Conservation (phyloP, 2,113 vertebrate species). For the Bolborhynchus lineola region DNA sequence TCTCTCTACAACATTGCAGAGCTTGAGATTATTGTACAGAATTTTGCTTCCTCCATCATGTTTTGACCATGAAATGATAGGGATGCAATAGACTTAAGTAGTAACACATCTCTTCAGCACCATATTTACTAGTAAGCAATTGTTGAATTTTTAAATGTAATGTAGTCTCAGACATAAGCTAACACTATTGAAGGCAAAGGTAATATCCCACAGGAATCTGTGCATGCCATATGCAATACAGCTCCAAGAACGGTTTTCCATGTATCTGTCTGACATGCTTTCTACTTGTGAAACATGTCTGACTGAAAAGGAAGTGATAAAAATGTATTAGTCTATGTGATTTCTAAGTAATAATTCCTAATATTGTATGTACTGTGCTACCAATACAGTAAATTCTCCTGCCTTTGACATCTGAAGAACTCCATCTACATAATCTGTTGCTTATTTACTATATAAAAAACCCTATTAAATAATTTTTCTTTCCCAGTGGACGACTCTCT, state of each 20-base stretch:
- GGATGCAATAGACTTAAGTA: background rate
- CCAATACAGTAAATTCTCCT: background rate
- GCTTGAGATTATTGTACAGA: background rate
- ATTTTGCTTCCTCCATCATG: background rate
- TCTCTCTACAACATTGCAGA: background rate
- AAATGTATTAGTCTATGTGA: background rate
- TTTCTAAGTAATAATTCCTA: background rate
- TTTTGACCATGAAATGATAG: background rate
- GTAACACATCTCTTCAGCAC: background rate
- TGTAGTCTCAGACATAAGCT: background rate
- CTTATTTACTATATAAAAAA: conserved; percentile 30
- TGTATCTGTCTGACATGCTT: background rate
- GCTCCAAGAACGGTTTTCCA: background rate
- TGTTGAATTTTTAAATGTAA: background rate
- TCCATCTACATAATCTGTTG: conserved; percentile 10
- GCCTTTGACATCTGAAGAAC: background rate
- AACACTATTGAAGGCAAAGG: background rate
- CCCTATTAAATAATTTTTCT: conserved; percentile 41
- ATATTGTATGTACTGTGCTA: background rate
- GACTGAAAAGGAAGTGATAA: background rate
- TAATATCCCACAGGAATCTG: background rate
- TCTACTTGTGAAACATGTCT: background rate
- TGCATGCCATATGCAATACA: background rate
- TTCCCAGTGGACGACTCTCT: background rate
- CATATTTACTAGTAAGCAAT: background rate